Evolutionary conservation across 2,797 vertebrate genomes (phyloP).

Genomic region (Odontamblyopus rebecca): DNA sequence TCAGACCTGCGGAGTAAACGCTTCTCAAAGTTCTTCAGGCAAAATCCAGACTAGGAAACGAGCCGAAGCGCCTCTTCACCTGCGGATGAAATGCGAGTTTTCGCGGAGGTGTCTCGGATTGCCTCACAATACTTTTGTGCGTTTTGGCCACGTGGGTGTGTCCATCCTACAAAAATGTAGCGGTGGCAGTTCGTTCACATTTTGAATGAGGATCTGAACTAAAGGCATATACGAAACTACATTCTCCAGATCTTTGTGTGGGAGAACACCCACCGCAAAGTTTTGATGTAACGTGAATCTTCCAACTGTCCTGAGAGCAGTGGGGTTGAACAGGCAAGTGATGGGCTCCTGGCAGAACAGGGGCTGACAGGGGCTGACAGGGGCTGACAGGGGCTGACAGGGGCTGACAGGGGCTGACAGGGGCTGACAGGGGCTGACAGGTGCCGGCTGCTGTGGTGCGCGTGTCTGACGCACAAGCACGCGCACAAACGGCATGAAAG

Average conservation of each 20-base stretch:
- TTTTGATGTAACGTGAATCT: neutral
- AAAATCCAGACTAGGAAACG: conserved; percentile 19
- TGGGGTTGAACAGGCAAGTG: neutral
- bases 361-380: too few relatives aligned
- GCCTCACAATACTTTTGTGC: conserved; percentile 49
- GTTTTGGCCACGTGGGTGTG: conserved; percentile 61
- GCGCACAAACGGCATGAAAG: conserved; percentile 64
- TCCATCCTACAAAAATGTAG: conserved; percentile 73
- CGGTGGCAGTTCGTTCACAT: conserved; percentile 82
- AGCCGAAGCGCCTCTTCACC: conserved; percentile 48
- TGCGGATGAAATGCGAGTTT: conserved; percentile 39
- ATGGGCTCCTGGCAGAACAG: neutral
- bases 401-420: too few relatives aligned
- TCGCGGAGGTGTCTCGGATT: conserved; percentile 52
- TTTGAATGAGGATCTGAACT: conserved; percentile 54
- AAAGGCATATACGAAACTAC: conserved; percentile 33
- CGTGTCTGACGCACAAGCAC: conserved; percentile 38
- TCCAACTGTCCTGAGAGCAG: neutral
- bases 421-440: neutral
- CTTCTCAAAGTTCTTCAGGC: conserved; percentile 1
- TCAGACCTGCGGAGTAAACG: neutral
- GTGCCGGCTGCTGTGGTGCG: conserved; percentile 19
- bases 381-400: too few relatives aligned
- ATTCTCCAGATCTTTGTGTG: conserved; percentile 20
- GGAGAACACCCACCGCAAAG: neutral